These are phyloP conservation scores for Saguinus imperator DNA, from an alignment of 2,113 vertebrate genomes.

Conservation along the genomic window DNA sequence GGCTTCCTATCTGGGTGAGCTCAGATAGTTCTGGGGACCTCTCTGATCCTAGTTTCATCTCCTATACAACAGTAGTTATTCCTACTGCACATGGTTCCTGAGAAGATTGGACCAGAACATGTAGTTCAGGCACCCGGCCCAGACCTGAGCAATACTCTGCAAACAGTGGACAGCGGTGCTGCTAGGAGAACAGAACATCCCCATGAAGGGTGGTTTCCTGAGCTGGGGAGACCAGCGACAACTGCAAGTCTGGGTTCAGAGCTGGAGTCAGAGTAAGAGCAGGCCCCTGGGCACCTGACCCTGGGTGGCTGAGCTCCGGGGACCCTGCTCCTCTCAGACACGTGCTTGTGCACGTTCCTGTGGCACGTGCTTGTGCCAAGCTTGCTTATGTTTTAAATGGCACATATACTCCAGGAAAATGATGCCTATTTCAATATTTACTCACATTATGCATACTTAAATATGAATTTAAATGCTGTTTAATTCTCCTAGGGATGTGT, in stretches of 20 bases:
- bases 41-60: background rate
- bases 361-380: background rate
- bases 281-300: too few species aligned
- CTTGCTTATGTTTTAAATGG: background rate
- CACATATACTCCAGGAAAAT: background rate
- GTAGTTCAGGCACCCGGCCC: background rate
- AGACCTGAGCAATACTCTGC: background rate
- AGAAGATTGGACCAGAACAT: background rate
- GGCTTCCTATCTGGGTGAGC: background rate
- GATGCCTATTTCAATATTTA: background rate
- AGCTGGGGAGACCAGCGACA: background rate
- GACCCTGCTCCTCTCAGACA: background rate
- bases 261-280: background rate
- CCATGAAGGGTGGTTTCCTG: background rate
- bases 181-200: background rate
- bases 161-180: background rate
- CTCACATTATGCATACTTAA: background rate
- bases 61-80: background rate
- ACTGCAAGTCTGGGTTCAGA: accelerated
- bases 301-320: accelerated
- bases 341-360: background rate
- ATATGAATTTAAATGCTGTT: background rate
- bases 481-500: background rate
- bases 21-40: background rate
- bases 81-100: accelerated